Base-by-base conservation (phyloP, 2,888 invertebrate species). In the Euspilapteryx auroguttella region DNA sequence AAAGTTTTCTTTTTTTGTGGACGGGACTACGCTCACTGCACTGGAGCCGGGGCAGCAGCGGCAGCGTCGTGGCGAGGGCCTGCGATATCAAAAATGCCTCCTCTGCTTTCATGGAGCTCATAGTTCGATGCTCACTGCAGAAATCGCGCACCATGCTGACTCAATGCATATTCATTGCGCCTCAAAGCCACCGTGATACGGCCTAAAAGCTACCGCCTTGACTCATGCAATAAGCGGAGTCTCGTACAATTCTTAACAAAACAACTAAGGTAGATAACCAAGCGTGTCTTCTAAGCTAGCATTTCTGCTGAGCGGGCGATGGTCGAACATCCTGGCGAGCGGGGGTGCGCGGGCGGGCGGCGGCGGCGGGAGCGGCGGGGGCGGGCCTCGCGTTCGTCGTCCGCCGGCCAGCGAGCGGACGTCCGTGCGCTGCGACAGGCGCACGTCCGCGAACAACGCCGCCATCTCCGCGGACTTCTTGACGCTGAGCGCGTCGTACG, bases 401-500 rank as follows among this genome's bases (percentile, higher is more conserved):
- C 49, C 64, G 14, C 38, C 65, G 17, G 45, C 46, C 9, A 73
- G 42, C 0, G 68, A 49, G 2, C 75, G 56, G 29, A 86, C 83
- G 49, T 85, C 86, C 0, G 85, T 85, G 9, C 85, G 80, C 56
- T 86, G 86, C 14, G 82, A 84, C 1, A 86, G 69, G 21, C 85
- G 82, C 24, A 86, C 82, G 47, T 89, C 87, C 0, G 88, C 87
- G 53, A 93, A 92, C 14, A 92, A 66, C 0, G 91, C 92, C 0
- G 91, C 92, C 44, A 92, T 91, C 56, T 92, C 92, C 0, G 91
- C 91, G 2, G 89, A 88, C 53, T 92, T 92, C 58, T 92, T 92
- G 14, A 91, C 89, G 29, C 89, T 89, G 1, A 91, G 63, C 0
- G 89, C 89, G 42, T 89, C 89, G 28, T 79, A 78, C 0, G 80